These are phyloP conservation scores for Drosophila mimica DNA, from an alignment of 2,888 invertebrate genomes.

Conservation along the genomic window DNA sequence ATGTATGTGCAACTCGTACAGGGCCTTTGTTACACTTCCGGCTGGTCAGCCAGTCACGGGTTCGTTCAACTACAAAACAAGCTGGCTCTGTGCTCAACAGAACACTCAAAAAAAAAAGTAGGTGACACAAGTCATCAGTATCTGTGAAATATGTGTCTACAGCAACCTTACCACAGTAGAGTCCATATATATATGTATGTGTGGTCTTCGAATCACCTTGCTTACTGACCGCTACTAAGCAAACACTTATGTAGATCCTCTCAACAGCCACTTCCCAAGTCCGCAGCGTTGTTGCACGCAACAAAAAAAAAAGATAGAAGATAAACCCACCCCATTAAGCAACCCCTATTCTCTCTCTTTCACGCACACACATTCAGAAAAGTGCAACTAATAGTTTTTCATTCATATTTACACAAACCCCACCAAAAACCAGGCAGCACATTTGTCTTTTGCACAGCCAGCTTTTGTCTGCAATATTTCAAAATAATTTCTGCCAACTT, in stretches of 20 bases:
- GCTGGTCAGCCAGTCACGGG: slow-evolving; percentile 25
- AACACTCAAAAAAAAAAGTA: not conserved
- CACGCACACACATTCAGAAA: slow-evolving; percentile 10
- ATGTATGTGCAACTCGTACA: slow-evolving; percentile 14
- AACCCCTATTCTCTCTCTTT: slow-evolving; percentile 11
- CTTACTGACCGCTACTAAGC: slow-evolving; percentile 41
- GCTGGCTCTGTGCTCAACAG: slow-evolving; percentile 6
- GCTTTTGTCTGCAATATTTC: slow-evolving; percentile 71
- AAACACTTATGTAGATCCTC: slow-evolving; percentile 16
- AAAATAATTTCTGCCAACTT: slow-evolving; percentile 67
- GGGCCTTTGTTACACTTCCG: slow-evolving; percentile 53
- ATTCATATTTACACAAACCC: slow-evolving; percentile 49
- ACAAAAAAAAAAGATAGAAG: slow-evolving; percentile 7
- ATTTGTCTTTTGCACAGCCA: slow-evolving; percentile 59
- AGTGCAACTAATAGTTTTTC: slow-evolving; percentile 67
- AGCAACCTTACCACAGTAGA: not conserved
- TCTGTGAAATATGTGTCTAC: slow-evolving; percentile 4
- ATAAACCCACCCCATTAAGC: slow-evolving; percentile 5
- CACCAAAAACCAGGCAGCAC: slow-evolving; percentile 15
- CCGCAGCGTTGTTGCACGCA: slow-evolving; percentile 23
- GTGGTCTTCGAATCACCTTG: slow-evolving; percentile 37
- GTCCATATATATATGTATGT: slow-evolving; percentile 1
- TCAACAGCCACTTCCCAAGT: slow-evolving; percentile 36
- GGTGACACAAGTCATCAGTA: not conserved
- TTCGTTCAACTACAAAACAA: slow-evolving; percentile 38